Conservation (phyloP, 2,797 vertebrate genomes). For the Enoplosus armatus region DNA sequence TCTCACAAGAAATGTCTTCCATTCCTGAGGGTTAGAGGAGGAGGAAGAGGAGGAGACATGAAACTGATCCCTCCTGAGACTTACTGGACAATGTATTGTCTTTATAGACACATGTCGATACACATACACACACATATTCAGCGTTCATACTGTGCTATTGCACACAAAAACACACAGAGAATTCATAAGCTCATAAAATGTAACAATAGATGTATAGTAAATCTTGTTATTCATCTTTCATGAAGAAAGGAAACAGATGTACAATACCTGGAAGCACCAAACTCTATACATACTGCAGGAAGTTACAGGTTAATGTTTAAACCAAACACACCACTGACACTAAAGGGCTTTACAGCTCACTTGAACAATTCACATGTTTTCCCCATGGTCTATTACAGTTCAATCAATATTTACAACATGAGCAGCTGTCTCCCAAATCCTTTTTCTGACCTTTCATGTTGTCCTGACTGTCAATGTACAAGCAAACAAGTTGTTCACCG, state of each 20-base stretch:
- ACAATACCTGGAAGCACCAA: constrained; percentile 78
- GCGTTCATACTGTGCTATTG: constrained; percentile 8
- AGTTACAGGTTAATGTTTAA: constrained; percentile 69
- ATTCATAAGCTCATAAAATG: constrained; percentile 55
- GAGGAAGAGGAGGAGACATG: constrained; percentile 59
- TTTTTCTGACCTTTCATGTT: constrained; percentile 67
- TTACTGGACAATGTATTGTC: constrained; percentile 62
- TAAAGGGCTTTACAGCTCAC: constrained; percentile 54
- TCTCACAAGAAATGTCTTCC: constrained; percentile 79
- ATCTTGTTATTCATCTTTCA: constrained; percentile 61
- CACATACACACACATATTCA: background rate
- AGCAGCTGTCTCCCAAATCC: constrained; percentile 68
- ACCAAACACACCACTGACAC: constrained; percentile 65
- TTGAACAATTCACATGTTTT: constrained; percentile 72
- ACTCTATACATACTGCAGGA: constrained; percentile 49
- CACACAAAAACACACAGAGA: constrained; percentile 36
- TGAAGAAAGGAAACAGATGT: constrained; percentile 71
- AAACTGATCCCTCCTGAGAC: constrained; percentile 72
- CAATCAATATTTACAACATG: constrained; percentile 76
- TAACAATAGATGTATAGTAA: constrained; percentile 62
- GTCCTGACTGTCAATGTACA: constrained; percentile 34
- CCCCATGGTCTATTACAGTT: constrained; percentile 62
- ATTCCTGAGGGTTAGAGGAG: constrained; percentile 70
- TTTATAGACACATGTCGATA: constrained; percentile 70
- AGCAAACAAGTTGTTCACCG: constrained; percentile 47